Conservation (phyloP, 2,888 invertebrate genomes). For the Protonemura montana region DNA sequence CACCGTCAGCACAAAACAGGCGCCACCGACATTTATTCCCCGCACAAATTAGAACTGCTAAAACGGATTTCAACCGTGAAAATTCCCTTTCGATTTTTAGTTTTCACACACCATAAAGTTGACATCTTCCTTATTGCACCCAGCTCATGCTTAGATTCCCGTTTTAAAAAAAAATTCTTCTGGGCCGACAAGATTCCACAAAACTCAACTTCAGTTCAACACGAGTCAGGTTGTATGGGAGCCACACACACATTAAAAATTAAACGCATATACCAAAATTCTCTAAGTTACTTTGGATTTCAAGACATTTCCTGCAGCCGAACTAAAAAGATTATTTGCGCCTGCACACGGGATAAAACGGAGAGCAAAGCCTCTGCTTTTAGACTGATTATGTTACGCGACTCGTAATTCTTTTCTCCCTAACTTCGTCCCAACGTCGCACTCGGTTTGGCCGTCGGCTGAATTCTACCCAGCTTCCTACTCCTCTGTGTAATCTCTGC, state of each 20-base stretch:
- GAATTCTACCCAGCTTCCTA: neutral
- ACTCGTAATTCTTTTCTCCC: neutral
- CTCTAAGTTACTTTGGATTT: no score
- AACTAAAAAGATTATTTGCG: no score
- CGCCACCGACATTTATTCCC: neutral
- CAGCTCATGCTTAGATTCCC: no score
- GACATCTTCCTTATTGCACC: no score
- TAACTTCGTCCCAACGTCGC: neutral
- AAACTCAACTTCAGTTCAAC: no score
- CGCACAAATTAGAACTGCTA: neutral
- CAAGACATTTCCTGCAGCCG: no score
- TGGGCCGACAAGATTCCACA: no score
- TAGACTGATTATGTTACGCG: neutral
- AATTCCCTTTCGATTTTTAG: neutral
- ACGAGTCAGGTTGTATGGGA: no score
- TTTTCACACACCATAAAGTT: no score
- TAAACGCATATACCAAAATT: no score
- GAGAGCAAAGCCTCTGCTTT: neutral
- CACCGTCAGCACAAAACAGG: conserved; percentile 31
- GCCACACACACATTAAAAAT: no score
- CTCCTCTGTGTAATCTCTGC: neutral
- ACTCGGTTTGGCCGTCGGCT: neutral
- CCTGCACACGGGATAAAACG: neutral
- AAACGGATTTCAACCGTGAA: neutral
- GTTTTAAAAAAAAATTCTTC: no score